Conservation (phyloP, 2,113 vertebrate genomes). For the Eurystomus gularis region DNA sequence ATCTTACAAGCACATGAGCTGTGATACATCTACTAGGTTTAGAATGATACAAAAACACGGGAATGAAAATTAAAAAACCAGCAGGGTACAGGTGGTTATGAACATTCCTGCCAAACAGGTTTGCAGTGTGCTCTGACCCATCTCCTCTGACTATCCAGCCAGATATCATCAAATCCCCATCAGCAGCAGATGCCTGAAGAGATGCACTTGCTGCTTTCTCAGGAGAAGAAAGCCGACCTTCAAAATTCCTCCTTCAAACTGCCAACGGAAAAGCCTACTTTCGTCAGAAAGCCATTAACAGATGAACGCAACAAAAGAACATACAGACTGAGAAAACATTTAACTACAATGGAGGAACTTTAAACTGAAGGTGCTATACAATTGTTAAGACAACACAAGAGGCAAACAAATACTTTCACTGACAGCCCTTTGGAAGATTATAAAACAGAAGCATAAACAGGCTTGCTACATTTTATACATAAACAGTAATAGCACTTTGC, state of each 20-base stretch:
- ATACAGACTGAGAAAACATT: not conserved
- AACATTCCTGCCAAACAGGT: slow-evolving; percentile 1
- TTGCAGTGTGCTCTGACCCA: not conserved
- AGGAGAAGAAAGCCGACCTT: slow-evolving; percentile 9
- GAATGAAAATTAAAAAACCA: slow-evolving; percentile 13
- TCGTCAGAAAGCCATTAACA: not conserved
- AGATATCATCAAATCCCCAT: not conserved
- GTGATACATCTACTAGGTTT: not conserved
- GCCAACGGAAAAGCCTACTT: not conserved
- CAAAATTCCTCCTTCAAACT: not conserved
- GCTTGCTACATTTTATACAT: not conserved
- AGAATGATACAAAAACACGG: not conserved
- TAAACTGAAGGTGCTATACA: not conserved
- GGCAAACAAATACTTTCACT: not conserved
- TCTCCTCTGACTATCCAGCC: not conserved
- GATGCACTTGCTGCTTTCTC: slow-evolving; percentile 10
- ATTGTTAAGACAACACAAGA: not conserved
- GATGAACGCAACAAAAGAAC: not conserved
- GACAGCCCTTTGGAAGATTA: not conserved
- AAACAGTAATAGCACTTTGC: not conserved
- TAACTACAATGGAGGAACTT: not conserved
- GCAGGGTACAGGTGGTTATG: not conserved
- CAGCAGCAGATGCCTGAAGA: slow-evolving; percentile 16
- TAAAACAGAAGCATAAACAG: not conserved
- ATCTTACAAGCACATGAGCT: not conserved